Conservation (phyloP, 1,140 invertebrate genomes). For the roundworm (Caenorhabditis elegans) region DNA sequence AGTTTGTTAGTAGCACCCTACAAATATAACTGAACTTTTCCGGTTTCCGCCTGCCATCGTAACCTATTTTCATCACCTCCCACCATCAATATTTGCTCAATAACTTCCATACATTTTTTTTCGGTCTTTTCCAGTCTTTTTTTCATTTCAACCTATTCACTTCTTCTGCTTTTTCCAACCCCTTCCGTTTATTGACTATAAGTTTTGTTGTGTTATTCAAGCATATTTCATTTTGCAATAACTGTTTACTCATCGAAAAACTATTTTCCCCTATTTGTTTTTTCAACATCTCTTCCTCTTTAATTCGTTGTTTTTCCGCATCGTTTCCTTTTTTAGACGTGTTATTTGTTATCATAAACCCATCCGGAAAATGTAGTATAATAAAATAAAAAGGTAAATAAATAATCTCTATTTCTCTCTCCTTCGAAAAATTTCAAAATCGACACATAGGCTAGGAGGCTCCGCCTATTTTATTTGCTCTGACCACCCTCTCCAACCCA, state of each 20-base stretch:
- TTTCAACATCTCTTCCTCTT: too few species aligned
- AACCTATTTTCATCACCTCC: slow-evolving; percentile 25
- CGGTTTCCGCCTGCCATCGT: neutral
- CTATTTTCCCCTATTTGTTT: too few species aligned
- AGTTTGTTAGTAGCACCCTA: neutral
- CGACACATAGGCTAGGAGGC: neutral
- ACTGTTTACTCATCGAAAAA: too few species aligned
- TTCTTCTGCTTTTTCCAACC: neutral
- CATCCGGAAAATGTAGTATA: too few species aligned
- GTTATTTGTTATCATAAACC: too few species aligned
- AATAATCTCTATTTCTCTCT: too few species aligned
- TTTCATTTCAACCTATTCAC: neutral
- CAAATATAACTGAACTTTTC: slow-evolving; percentile 32
- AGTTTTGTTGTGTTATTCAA: too few species aligned
- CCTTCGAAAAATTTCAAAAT: slow-evolving; percentile 7
- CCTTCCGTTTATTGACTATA: too few species aligned
- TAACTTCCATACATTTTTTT: neutral
- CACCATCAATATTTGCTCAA: slow-evolving; percentile 20
- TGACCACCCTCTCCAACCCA: neutral
- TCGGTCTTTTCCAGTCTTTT: neutral
- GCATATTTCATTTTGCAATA: too few species aligned
- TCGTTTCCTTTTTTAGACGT: neutral
- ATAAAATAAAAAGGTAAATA: too few species aligned
- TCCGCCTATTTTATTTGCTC: slow-evolving; percentile 23
- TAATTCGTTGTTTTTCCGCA: neutral